Base-by-base conservation (phyloP, 2,888 invertebrate species). In the Drosophila antonietae region DNA sequence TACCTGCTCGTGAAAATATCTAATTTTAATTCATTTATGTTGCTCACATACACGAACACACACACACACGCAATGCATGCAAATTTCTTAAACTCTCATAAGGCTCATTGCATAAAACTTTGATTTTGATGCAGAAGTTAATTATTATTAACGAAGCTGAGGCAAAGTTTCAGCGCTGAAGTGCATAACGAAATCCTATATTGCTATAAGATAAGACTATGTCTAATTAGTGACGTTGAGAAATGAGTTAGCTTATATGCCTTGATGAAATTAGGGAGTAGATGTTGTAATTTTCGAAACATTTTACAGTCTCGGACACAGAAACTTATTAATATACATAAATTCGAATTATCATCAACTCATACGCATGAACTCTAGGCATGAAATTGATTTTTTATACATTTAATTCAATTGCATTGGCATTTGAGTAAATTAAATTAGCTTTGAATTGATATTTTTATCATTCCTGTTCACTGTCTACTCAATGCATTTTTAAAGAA, bases 11-110 rank as follows among this genome's bases (percentile, higher is more conserved):
- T 35, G 41, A 41, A 15, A 14, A 0, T 41, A 15, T 39, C 2
- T 12, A 67, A 73, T 70, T 74, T 52, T 70, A 75, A 70, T 85
- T 73, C 72, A 75, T 80, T 80, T 64, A 63, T 61, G 49, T 44
- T 53, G 53, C 62, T 44, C 52, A 53, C 37, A 58, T 41, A 1
- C 18, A 5, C 14, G 14, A 37, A 2, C 37, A 14, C 57, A 64
- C 31, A 2, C 37, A 14, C 57, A 64, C 31, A 52, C 14, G 41
- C 15, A 12, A 20, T 15, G n/a, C 33, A 52, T 28, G 35, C 43
- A 8, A 44, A 41, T 10, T 3, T 5, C 14, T 18, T 58, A 14
- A 31, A 14, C 37, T 18, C 35, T 41, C 47, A 51, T 58, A 49
- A 47, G 68, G 64, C 53, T 58, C 33, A 33, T 33, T 0, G 18